Evolutionary conservation across 2,113 vertebrate genomes (phyloP), one percentile per base, ranked within the genome.

Genomic region (Terrapene triunguis): DNA sequence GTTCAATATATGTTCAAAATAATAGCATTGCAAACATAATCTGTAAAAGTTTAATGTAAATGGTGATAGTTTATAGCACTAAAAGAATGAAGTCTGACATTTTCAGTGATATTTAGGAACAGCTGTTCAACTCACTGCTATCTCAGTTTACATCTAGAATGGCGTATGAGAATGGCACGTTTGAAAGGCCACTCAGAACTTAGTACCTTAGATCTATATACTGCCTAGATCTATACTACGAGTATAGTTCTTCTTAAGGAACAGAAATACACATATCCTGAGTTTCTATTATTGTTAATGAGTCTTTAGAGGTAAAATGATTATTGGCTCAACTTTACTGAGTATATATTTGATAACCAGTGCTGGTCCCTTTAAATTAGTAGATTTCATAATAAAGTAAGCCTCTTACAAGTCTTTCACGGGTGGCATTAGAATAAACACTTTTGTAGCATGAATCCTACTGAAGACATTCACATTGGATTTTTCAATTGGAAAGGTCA

Each of bases 71-170:
- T 85, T 62, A 72, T 62, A 47, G 83, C 32, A 72, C 54, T 91
- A 79, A 90, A 88, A 47, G 27, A 80, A 69, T 80, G 17, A 86
- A 94, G 25, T 87, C 69, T 80, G 32, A 55, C 3, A 19, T 87
- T 91, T 85, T 87, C n/a, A 88, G 79, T 95, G 55, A 47, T 72
- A 72, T 65, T 94, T 91, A 84, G 74, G 69, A 92, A 74, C 35
- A 91, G 24, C 21, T 89, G 82, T 93, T 94, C 87, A 44, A 5
- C 25, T 93, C 93, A 87, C 85, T 91, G 82, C 27, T 47, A 85
- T 88, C 62, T 80, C 47, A 42, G 80, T 84, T 78, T 82, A 57
- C 22, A 87, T 85, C 65, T 69, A 85, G 57, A 88, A 53, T 91
- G 72, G 55, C 29, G 29, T 82, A 69, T 48, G 74, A 55, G 4